Base-by-base conservation (phyloP, 2,888 invertebrate genomes). In the Sinelater perroti region DNA sequence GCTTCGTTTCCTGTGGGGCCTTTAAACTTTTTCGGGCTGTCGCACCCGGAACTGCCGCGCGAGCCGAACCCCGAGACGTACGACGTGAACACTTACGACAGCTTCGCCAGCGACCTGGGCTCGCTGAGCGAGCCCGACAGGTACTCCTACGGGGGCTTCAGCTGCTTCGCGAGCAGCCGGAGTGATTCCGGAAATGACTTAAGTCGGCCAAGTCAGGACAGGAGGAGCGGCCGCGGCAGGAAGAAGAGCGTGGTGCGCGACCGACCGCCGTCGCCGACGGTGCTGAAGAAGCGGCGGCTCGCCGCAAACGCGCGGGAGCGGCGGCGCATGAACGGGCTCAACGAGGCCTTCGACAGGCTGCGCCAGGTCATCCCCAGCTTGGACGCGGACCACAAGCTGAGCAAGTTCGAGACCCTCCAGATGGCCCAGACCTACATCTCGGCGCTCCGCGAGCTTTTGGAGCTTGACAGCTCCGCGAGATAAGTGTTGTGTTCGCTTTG, bases 391-490 rank as follows among this genome's bases (percentile, higher is more conserved):
- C 82, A 86, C 58, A 87, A 88, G 75, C 78, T 89, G 52, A 88
- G 88, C 67, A 90, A 90, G 75, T 89, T 85, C 70, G 89, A 90
- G 75, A 89, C 89, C n/a, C 77, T 90, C 21, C 89, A 89, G 77
- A 89, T 90, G 89, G 89, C 89, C 0, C 89, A 89, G 70, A 87
- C 86, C 1, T 89, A 89, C 71, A 89, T 89, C 54, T 77, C 82
- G 0, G 87, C 88, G 0, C 76, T 90, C n/a, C 81, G 84, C 67
- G 88, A 89, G 66, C 76, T 88, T 21, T 75, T 87, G 36, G 72
- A 75, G 51, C 62, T 71, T 21, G 70, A 70, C 31, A 67, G 62
- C n/a, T 45, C 61, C 46, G 62, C 65, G 20, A 67, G 70, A 61
- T 71, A 45, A 20, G 31, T 14, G 10, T 14, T 38, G 11, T 8